Evolutionary conservation across 2,113 vertebrate species (phyloP).

Genomic region (Xiphias gladius): DNA sequence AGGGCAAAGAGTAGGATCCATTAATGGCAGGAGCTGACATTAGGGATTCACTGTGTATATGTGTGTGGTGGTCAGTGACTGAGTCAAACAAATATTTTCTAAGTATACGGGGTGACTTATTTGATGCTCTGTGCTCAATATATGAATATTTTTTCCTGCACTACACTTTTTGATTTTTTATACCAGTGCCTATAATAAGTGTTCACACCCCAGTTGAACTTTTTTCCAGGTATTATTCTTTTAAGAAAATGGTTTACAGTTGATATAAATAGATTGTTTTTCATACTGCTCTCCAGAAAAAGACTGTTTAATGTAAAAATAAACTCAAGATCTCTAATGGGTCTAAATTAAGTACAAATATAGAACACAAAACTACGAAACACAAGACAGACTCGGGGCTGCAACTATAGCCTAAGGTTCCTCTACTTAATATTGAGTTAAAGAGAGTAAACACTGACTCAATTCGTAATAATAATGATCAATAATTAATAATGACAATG

Average conservation of each 20-base stretch:
- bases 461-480: neutral
- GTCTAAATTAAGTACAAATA: neutral
- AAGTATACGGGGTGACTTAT: neutral
- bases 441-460: neutral
- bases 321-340: neutral
- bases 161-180: neutral
- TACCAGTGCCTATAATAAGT: neutral
- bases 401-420: neutral
- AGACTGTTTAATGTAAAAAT: slow-evolving; percentile 38
- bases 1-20: neutral
- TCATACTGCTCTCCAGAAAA: slow-evolving; percentile 3
- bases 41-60: neutral
- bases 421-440: neutral
- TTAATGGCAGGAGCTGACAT: neutral
- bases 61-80: neutral
- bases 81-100: neutral
- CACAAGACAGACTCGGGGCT: neutral
- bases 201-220: neutral
- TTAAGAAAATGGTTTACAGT: neutral
- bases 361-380: neutral
- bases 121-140: neutral
- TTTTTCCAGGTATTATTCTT: neutral
- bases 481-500: neutral
- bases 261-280: slow-evolving; percentile 9
- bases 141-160: neutral